A percentile compares a stretch with the other conserved stretches of the same genome.
These are phyloP conservation scores for Porites lutea DNA, from an alignment of 64 coral and sea anemone genomes.

Conservation along the genomic window DNA sequence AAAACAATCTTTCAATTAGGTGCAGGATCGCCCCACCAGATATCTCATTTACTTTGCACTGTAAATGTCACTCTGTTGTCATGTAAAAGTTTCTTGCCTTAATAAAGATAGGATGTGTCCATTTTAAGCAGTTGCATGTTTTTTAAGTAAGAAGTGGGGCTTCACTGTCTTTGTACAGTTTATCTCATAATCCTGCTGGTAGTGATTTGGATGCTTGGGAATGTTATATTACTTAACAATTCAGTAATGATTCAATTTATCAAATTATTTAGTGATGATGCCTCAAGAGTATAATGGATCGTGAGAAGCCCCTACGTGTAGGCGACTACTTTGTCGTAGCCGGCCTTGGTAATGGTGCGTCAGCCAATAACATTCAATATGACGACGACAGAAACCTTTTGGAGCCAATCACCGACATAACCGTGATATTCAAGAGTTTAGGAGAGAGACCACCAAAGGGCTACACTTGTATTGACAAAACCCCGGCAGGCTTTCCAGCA, in stretches of 20 bases:
- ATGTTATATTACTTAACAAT: too few relatives aligned
- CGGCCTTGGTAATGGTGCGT: constrained; percentile 73
- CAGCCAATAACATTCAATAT: constrained; percentile 62
- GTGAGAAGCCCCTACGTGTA: constrained; percentile 94
- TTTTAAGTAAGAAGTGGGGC: too few relatives aligned
- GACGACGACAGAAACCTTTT: constrained; percentile 65
- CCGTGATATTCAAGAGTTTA: constrained; percentile 93
- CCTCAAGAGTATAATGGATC: constrained; percentile 70
- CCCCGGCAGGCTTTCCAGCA: constrained; percentile 88
- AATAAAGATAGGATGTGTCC: too few relatives aligned
- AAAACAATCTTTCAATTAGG: too few relatives aligned
- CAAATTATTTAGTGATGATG: not conserved
- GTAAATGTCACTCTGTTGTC: too few relatives aligned
- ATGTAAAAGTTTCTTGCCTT: too few relatives aligned
- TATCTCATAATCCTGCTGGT: too few relatives aligned
- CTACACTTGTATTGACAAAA: constrained; percentile 84
- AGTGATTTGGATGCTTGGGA: too few relatives aligned
- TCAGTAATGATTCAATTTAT: not conserved
- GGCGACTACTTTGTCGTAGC: constrained; percentile 99
- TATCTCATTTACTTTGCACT: too few relatives aligned
- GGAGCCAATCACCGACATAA: constrained; percentile 95
- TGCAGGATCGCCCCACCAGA: too few relatives aligned
- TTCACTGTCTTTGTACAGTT: too few relatives aligned
- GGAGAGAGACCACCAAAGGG: constrained; percentile 86
- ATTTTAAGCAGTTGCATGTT: too few relatives aligned